Percentiles rank a stretch among this genome's conserved stretches.
phyloP scores from a whole-genome alignment of 2,888 invertebrate genomes.

The Pelosia muscerda region DNA sequence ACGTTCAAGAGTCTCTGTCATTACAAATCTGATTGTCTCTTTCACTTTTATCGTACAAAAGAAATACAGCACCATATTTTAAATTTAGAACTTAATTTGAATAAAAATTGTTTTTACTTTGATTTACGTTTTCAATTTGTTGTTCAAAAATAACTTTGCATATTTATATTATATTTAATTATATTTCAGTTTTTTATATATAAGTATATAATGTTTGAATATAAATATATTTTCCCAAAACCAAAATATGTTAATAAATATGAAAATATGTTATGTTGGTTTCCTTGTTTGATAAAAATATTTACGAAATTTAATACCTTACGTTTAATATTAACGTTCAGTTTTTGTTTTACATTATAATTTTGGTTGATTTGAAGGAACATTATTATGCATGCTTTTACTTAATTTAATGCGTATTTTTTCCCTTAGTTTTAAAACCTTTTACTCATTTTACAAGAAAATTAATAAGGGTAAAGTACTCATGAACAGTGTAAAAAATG shows the following conservation, averaged over 20 bases:
- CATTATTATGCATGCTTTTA: background rate
- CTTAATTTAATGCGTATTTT: too few relatives aligned
- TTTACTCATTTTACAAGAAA: background rate
- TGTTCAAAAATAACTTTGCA: background rate
- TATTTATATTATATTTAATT: background rate
- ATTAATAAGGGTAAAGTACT: background rate
- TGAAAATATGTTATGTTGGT: background rate
- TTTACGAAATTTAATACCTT: background rate
- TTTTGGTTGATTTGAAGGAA: background rate
- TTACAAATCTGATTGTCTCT: constrained; percentile 42
- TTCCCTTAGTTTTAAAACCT: background rate
- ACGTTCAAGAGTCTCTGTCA: constrained; percentile 38
- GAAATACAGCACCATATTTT: background rate
- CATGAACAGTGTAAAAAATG: background rate
- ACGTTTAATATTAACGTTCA: background rate
- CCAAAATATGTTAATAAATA: background rate
- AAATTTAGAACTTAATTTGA: background rate
- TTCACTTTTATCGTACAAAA: constrained; percentile 34
- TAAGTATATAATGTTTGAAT: background rate
- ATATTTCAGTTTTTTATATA: background rate
- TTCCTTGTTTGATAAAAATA: background rate
- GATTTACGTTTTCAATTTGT: background rate
- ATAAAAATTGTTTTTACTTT: background rate
- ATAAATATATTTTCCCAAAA: background rate
- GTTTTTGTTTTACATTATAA: background rate